phyloP scores from a whole-genome alignment of 2,888 invertebrate species.

The Rhogogaster chlorosoma region DNA sequence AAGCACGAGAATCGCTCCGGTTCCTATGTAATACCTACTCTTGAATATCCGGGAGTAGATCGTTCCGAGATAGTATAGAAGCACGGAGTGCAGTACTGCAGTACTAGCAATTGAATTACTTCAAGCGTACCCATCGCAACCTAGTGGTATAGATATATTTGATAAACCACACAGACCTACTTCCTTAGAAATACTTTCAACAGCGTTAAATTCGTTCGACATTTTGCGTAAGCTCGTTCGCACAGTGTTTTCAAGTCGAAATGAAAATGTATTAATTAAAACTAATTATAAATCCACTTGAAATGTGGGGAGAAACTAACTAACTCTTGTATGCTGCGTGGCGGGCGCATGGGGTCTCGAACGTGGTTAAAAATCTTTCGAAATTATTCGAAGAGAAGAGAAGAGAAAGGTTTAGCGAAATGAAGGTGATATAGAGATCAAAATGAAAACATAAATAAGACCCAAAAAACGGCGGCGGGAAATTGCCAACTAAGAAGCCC shows the following conservation, averaged over 20 bases:
- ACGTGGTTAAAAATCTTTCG: not conserved
- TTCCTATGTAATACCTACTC: not conserved
- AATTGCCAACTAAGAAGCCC: not conserved
- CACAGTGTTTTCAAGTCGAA: not conserved
- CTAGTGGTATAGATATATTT: conserved; percentile 1
- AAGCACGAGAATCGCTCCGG: not conserved
- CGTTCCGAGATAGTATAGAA: conserved; percentile 17
- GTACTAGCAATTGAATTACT: conserved; percentile 12
- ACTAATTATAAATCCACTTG: conserved; percentile 27
- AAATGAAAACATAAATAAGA: not conserved
- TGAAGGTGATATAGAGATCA: not conserved
- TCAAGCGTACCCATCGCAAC: conserved; percentile 12
- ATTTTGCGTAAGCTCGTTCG: not conserved
- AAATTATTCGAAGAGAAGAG: not conserved
- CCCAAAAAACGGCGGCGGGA: not conserved
- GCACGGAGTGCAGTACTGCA: not conserved
- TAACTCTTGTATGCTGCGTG: not conserved
- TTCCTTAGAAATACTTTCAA: conserved; percentile 36
- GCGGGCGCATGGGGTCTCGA: not conserved
- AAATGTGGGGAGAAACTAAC: conserved; percentile 7
- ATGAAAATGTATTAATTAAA: conserved; percentile 33
- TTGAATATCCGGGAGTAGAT: conserved; percentile 7
- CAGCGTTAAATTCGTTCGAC: conserved; percentile 12
- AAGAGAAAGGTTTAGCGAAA: not conserved
- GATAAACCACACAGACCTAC: not conserved